Base-by-base conservation (phyloP, 2,888 invertebrate genomes). In the Nymphalis polychloros region DNA sequence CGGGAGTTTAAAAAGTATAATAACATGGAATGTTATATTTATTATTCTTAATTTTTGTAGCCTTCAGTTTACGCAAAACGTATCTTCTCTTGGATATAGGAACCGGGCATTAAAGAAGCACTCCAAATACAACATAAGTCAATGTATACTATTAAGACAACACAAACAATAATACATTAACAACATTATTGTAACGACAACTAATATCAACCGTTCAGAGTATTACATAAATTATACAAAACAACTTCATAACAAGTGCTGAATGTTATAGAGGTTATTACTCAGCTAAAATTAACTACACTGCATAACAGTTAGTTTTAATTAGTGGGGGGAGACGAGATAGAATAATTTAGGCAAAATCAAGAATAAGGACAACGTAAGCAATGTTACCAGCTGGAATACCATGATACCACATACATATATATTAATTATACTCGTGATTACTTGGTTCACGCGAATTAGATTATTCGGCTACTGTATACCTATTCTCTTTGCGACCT, bases 231-330 rank as follows among this genome's bases (percentile, higher is more conserved):
- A 82, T 78, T 78, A 78, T 70, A 74, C 74, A 68, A 75, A 73
- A 73, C 72, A 76, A 79, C 81, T 80, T 82, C 79, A 83, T 81
- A 82, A 83, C 78, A 77, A 76, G 78, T 78, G 82, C 83, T 84
- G 83, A 83, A 83, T 80, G 80, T 82, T 78, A 75, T 78, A 80
- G 78, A 73, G 78, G 81, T 82, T 78, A 80, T 83, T 77, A 82
- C 78, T 79, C 75, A 77, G 78, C 79, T 78, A 83, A 81, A 88
- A 87, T 88, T 87, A 87, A 86, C 84, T 86, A 49, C 19, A 68
- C 23, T 60, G 49, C 55, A 61, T 53, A 64, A 59, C 84, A 80
- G 66, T 64, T 68, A 64, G 64, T 64, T 67, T 70, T 67, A 67
- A 70, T 67, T 63, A 71, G 65, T 60, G 84, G 83, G 20, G 50